Conservation (phyloP, 2,113 vertebrate genomes). For the Shinisaurus crocodilurus region DNA sequence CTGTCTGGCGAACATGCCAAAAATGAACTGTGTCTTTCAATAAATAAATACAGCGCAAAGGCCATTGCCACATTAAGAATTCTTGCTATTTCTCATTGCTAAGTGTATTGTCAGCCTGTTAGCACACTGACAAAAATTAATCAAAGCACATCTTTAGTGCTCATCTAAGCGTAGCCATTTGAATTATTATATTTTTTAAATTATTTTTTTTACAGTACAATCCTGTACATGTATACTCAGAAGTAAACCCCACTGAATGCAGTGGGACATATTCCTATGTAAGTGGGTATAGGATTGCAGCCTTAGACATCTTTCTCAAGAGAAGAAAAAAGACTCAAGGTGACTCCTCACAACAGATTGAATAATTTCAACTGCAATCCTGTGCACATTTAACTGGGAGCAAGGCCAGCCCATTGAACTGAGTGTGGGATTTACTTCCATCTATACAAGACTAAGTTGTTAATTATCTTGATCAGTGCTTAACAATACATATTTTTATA, state of each 20-base stretch:
- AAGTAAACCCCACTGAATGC: no score
- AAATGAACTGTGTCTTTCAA: constrained; percentile 28
- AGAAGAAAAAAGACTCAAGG: no score
- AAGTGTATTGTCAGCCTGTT: constrained; percentile 11
- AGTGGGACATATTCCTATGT: no score
- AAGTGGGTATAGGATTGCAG: no score
- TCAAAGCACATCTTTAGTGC: background rate
- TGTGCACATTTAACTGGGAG: background rate
- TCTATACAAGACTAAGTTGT: background rate
- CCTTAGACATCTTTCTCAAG: no score
- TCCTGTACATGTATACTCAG: background rate
- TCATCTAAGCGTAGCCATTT: background rate
- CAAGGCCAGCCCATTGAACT: background rate
- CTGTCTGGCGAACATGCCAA: constrained; percentile 27
- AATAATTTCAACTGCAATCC: background rate
- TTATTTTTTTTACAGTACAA: background rate
- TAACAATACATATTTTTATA: background rate
- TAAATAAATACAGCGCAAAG: constrained; percentile 14
- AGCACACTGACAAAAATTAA: constrained; percentile 9
- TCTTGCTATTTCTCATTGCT: constrained; percentile 28
- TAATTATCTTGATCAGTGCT: background rate
- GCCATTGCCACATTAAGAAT: background rate
- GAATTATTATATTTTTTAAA: no score
- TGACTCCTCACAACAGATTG: background rate
- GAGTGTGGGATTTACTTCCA: background rate